Conservation (phyloP, 2,888 invertebrate species). For the Drosophila limbata region DNA sequence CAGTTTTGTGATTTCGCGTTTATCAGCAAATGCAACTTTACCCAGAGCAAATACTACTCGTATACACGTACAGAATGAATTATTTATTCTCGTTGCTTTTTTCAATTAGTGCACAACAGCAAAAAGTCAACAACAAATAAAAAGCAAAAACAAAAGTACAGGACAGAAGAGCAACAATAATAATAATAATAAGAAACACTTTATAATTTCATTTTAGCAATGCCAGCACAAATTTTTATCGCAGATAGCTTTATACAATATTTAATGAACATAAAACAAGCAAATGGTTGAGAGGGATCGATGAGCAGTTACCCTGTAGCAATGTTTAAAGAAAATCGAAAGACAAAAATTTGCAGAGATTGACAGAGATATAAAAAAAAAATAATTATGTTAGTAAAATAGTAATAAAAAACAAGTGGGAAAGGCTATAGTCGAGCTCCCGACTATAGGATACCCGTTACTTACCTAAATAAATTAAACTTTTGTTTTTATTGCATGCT, state of each 20-base stretch:
- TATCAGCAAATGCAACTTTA: constrained; percentile 72
- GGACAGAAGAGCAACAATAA: too few relatives aligned
- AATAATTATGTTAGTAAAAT: too few relatives aligned
- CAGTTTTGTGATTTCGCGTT: constrained; percentile 67
- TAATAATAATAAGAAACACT: constrained; percentile 39
- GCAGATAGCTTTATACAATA: constrained; percentile 51
- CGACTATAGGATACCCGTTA: too few relatives aligned
- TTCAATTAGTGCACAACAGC: constrained; percentile 66
- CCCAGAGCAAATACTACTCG: constrained; percentile 53
- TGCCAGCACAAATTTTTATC: constrained; percentile 25
- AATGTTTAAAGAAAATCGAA: not conserved
- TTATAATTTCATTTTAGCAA: constrained; percentile 46
- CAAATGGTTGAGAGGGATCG: not conserved
- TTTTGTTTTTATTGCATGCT: too few relatives aligned
- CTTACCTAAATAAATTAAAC: too few relatives aligned
- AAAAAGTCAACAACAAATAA: constrained; percentile 61
- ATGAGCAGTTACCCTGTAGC: not conserved
- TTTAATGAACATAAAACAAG: constrained; percentile 58
- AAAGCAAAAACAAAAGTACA: too few relatives aligned
- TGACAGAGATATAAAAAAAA: not conserved
- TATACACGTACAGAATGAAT: constrained; percentile 27
- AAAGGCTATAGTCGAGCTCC: too few relatives aligned
- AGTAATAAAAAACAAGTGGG: too few relatives aligned
- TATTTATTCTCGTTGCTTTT: constrained; percentile 59
- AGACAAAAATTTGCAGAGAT: not conserved